Evolutionary conservation across 1,140 invertebrate genomes (phyloP), one percentile per base, ranked within the genome.

Genomic region (Lysiphlebus fabarum): DNA sequence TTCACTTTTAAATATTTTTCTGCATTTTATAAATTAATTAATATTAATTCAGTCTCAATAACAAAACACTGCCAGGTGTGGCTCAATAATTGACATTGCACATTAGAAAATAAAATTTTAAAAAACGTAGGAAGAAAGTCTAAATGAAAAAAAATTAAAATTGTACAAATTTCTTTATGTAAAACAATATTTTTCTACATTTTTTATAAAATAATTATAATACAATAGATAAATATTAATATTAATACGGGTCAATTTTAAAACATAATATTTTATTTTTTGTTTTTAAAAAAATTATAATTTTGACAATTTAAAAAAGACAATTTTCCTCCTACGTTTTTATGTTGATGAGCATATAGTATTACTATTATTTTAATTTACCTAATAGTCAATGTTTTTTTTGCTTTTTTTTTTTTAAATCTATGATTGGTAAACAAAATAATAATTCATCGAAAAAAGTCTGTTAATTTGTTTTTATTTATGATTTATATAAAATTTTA

Each of bases 21-120:
- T 54, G 47, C n/a, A 44, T 7, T 43, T 61, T 43, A 8, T 7
- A 6, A 17, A 44, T 44, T 2, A 26, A 26, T 2, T 26, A 26
- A 26, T 26, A 1, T 2, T 26, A 2, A 26, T 26, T 26, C 17
- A 26, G 17, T 26, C 2, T 26, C 17, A 26, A 26, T 26, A 26
- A 71, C 61, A 67, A 65, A 67, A 72, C 72, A 75, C 74, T 77
- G 75, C 73, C 74, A 69, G 66, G 67, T 66, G 62, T 75, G 74
- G 72, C 74, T 74, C 73, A 75, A 77, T 75, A 75, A 65, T 74
- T 71, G 56, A 70, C 71, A 62, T 64, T 62, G 62, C 56, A 66
- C 58, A 53, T 58, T 60, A 69, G 67, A 70, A 26, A 26, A 26
- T 2, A 26, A 26, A 26, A n/a, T n/a, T n/a, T n/a, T 17, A 26